These are phyloP conservation scores for Amblyornis subalaris DNA, from an alignment of 2,113 vertebrate species.

Conservation along the genomic window DNA sequence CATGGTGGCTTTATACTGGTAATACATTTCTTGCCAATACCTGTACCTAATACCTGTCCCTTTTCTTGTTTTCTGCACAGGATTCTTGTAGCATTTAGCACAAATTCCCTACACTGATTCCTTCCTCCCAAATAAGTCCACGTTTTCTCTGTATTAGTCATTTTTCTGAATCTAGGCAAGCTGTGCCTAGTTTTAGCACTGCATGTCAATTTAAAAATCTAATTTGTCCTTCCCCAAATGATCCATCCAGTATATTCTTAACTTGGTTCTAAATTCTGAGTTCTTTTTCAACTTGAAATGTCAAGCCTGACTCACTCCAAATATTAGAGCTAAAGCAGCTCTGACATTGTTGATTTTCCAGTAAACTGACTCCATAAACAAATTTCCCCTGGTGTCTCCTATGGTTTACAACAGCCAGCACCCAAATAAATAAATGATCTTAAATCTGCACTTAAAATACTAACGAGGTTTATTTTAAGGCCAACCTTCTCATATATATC, in stretches of 20 bases:
- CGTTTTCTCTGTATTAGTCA: slow-evolving; percentile 40
- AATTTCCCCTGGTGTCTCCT: background rate
- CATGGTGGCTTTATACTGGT: background rate
- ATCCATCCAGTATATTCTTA: slow-evolving; percentile 20
- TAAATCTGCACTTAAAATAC: background rate
- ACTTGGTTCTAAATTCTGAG: background rate
- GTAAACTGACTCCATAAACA: background rate
- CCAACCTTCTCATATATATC: background rate
- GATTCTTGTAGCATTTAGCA: background rate
- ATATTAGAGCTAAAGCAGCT: background rate
- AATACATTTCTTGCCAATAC: background rate
- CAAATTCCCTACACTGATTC: background rate
- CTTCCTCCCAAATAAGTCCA: background rate
- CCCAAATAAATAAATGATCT: background rate
- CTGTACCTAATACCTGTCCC: background rate
- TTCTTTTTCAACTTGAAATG: slow-evolving; percentile 14
- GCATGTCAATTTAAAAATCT: slow-evolving; percentile 1
- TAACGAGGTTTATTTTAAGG: background rate
- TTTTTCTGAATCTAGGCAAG: slow-evolving; percentile 21
- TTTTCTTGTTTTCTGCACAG: background rate
- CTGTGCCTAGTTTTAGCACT: slow-evolving; percentile 27
- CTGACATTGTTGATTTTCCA: slow-evolving; percentile 8
- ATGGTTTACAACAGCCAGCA: background rate
- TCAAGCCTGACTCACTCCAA: slow-evolving; percentile 30
- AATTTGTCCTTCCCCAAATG: background rate